These are phyloP conservation scores for Chiloscyllium punctatum DNA, from an alignment of 2,797 vertebrate species.

Conservation along the genomic window DNA sequence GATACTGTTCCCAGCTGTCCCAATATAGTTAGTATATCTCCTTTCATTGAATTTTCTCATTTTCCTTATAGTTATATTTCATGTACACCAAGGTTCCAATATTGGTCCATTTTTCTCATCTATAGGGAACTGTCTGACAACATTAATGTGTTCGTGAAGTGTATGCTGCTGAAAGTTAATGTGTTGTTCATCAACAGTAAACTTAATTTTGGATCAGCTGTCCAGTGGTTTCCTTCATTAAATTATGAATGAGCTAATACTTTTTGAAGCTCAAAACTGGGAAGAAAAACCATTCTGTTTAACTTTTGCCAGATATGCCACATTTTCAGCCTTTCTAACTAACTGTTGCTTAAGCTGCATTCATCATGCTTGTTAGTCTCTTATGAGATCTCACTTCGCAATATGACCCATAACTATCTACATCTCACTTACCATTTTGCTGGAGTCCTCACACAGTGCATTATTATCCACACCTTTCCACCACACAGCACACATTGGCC, in stretches of 20 bases:
- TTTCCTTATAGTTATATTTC: background rate
- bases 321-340: background rate
- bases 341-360: background rate
- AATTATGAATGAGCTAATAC: background rate
- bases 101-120: background rate
- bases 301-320: background rate
- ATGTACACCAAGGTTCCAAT: background rate
- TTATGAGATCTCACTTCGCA: background rate
- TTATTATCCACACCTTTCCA: background rate
- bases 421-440: background rate
- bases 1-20: background rate
- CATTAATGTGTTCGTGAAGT: background rate
- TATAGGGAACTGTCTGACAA: background rate
- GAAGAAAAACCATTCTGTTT: background rate
- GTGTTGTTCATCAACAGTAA: background rate
- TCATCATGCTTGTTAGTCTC: background rate
- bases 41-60: background rate
- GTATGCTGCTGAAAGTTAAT: background rate
- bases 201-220: background rate
- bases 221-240: background rate
- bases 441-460: background rate
- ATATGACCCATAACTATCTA: background rate
- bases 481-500: background rate
- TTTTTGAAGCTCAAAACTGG: background rate
- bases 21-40: background rate